Evolutionary conservation across 2,797 vertebrate species (phyloP).

Genomic region (Cottoperca gobio): DNA sequence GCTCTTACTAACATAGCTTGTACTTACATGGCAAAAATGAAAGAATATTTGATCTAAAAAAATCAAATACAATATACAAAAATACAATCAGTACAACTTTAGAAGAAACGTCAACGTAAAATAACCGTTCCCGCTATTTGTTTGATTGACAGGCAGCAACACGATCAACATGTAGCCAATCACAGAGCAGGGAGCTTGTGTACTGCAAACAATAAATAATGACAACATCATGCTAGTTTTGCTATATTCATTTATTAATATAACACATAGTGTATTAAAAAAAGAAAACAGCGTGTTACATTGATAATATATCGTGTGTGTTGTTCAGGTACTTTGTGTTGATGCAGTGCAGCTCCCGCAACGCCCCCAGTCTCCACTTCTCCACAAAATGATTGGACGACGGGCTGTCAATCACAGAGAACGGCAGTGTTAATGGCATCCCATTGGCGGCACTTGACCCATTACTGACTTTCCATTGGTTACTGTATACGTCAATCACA

Average conservation of each 20-base stretch:
- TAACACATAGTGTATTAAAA: not conserved
- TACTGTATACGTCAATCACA: slow-evolving; percentile 71
- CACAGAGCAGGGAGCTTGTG: not conserved
- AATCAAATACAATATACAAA: not conserved
- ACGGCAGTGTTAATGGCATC: rapidly evolving
- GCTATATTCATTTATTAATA: rapidly evolving
- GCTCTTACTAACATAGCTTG: not conserved
- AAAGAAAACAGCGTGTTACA: not conserved
- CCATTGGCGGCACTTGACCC: slow-evolving; percentile 22
- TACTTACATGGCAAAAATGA: slow-evolving; percentile 11
- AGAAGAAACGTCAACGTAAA: not conserved
- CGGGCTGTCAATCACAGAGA: slow-evolving; percentile 52
- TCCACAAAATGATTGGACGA: slow-evolving; percentile 52
- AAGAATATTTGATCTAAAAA: not conserved
- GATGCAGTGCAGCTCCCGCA: slow-evolving; percentile 51
- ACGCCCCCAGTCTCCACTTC: not conserved
- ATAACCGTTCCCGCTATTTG: slow-evolving; percentile 24
- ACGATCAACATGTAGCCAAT: slow-evolving; percentile 7
- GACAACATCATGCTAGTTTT: not conserved
- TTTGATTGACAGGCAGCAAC: slow-evolving; percentile 21
- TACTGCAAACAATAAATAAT: not conserved
- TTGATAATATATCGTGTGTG: not conserved
- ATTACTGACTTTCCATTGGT: slow-evolving; percentile 54
- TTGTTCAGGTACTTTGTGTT: slow-evolving; percentile 34
- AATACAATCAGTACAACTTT: not conserved